These are phyloP conservation scores for Penaeus japonicus DNA, from an alignment of 1,140 invertebrate genomes.

Conservation along the genomic window DNA sequence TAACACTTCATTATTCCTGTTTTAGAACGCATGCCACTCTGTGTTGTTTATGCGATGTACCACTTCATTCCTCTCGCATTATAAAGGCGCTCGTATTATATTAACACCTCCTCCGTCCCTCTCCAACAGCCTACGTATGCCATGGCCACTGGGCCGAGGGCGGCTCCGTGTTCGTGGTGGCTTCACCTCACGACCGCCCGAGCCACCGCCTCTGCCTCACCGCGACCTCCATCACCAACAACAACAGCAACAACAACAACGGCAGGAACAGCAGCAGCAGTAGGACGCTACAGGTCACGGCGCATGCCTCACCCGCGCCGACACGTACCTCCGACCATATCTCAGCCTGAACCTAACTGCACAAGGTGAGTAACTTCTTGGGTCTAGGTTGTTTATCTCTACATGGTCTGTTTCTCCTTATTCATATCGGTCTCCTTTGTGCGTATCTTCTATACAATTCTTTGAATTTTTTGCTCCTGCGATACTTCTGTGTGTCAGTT, in stretches of 20 bases:
- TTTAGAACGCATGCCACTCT: too few relatives aligned
- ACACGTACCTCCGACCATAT: conserved; percentile 48
- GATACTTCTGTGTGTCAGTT: too few relatives aligned
- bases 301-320: conserved; percentile 55
- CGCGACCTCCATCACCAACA: conserved; percentile 29
- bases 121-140: conserved; percentile 50
- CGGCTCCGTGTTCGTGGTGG: conserved; percentile 48
- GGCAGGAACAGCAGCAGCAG: conserved; percentile 29
- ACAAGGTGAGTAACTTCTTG: conserved; percentile 40
- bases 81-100: too few relatives aligned
- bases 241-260: background rate
- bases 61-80: too few relatives aligned
- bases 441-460: too few relatives aligned
- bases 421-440: too few relatives aligned
- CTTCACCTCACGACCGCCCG: conserved; percentile 50
- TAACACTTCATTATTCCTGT: too few relatives aligned
- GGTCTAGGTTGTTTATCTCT: background rate
- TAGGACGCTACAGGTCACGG: conserved; percentile 47
- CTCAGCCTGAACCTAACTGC: conserved; percentile 53
- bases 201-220: conserved; percentile 55
- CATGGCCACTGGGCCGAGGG: conserved; percentile 58
- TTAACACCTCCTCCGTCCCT: too few relatives aligned
- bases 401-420: too few relatives aligned
- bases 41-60: too few relatives aligned
- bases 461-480: too few relatives aligned